Conservation (phyloP, 2,113 vertebrate genomes). For the Craseonycteris thonglongyai region DNA sequence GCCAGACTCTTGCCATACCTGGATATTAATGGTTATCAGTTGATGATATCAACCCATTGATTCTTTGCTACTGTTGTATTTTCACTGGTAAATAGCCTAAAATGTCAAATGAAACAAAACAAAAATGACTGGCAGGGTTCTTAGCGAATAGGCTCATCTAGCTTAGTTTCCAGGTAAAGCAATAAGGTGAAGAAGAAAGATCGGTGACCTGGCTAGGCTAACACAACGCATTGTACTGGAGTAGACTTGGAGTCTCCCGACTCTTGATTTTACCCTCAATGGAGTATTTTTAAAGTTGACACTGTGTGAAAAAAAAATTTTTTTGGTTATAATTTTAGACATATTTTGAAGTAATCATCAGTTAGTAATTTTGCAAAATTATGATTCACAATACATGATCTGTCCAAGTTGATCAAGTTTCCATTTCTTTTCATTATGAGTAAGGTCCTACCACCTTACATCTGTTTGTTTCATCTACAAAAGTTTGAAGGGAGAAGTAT, state of each 20-base stretch:
- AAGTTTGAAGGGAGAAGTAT: background rate
- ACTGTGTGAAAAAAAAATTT: background rate
- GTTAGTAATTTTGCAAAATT: background rate
- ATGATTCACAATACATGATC: background rate
- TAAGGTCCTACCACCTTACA: background rate
- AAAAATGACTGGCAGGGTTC: background rate
- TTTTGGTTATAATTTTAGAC: constrained; percentile 15
- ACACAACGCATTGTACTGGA: background rate
- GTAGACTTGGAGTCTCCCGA: no score
- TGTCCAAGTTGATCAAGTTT: background rate
- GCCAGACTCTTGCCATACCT: background rate
- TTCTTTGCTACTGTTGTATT: background rate
- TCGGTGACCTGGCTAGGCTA: background rate
- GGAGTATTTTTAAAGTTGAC: background rate
- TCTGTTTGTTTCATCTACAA: background rate
- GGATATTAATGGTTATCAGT: background rate
- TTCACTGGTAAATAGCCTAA: background rate
- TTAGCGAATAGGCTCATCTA: background rate
- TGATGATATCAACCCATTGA: background rate
- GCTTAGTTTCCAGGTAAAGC: background rate
- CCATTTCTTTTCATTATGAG: constrained; percentile 1
- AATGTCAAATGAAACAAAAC: background rate
- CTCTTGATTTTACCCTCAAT: background rate
- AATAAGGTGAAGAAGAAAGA: background rate
- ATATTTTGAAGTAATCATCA: background rate